Evolutionary conservation across 2,797 vertebrate genomes (phyloP).

Genomic region (Adelosebastes latens): DNA sequence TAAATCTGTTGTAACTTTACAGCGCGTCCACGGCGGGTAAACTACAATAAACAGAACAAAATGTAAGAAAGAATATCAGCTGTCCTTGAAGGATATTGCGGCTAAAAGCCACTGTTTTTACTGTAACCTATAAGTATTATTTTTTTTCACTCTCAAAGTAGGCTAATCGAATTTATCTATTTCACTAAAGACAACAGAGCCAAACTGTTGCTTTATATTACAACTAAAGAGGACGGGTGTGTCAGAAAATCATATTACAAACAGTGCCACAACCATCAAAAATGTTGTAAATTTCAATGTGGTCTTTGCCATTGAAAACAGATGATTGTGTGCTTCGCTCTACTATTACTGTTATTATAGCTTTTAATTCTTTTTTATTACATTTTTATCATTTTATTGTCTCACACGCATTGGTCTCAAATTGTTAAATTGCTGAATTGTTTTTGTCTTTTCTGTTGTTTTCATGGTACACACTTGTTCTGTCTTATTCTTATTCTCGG

Average conservation of each 20-base stretch:
- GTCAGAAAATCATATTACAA: slow-evolving; percentile 11
- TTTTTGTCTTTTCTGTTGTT: not conserved
- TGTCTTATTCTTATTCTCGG: not conserved
- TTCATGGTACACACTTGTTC: not conserved
- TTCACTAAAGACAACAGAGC: not conserved
- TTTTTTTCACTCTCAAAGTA: not conserved
- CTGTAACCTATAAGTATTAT: not conserved
- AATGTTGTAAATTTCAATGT: not conserved
- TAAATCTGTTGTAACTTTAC: not conserved
- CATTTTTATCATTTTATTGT: not conserved
- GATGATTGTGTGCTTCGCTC: slow-evolving; percentile 20
- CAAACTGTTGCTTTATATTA: not conserved
- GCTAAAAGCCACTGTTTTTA: not conserved
- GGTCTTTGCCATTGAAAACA: slow-evolving; percentile 23
- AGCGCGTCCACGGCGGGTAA: not conserved
- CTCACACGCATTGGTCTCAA: not conserved
- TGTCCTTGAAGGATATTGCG: not conserved
- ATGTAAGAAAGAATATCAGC: not conserved
- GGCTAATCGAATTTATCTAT: not conserved
- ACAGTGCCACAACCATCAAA: slow-evolving; percentile 24
- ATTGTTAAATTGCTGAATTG: not conserved
- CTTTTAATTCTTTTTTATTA: not conserved
- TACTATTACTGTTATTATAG: not conserved
- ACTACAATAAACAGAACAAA: not conserved
- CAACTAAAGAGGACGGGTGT: not conserved